Evolutionary conservation across 1,140 invertebrate genomes (phyloP).

Genomic region (Saxidomus purpurata): DNA sequence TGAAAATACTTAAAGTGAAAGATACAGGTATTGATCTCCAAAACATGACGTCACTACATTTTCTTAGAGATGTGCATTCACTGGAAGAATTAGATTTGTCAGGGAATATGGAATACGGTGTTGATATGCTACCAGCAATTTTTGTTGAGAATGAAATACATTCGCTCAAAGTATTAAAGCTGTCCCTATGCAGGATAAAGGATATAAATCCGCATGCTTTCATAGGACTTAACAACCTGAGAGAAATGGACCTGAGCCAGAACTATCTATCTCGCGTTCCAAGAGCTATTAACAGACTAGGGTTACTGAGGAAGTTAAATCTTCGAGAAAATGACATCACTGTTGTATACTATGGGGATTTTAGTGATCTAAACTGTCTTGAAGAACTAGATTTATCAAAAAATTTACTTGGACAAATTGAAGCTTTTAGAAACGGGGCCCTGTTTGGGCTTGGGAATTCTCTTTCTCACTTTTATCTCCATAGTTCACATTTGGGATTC

Average conservation of each 20-base stretch:
- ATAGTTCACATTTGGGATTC: conserved; percentile 13
- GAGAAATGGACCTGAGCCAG: conserved; percentile 55
- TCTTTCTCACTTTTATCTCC: conserved; percentile 22
- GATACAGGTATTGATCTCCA: conserved; percentile 52
- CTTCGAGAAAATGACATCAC: conserved; percentile 53
- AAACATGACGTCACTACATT: conserved; percentile 48
- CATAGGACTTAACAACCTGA: conserved; percentile 43
- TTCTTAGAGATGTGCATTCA: conserved; percentile 11
- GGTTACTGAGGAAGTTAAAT: conserved; percentile 37
- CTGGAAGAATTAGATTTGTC: conserved; percentile 58
- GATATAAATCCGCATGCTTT: conserved; percentile 54
- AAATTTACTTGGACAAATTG: conserved; percentile 53
- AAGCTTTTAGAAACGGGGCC: conserved; percentile 56
- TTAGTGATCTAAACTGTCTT: conserved; percentile 40
- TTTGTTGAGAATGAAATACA: conserved; percentile 55
- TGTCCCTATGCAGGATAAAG: conserved; percentile 38
- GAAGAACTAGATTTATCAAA: conserved; percentile 57
- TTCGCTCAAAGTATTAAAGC: conserved; percentile 21
- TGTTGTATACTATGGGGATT: conserved; percentile 52
- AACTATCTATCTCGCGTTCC: conserved; percentile 55
- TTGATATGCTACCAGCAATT: conserved; percentile 48
- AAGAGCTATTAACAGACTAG: conserved; percentile 47
- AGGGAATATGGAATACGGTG: conserved; percentile 50
- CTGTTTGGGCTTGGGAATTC: conserved; percentile 53
- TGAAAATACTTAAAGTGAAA: conserved; percentile 35